Percentiles rank a stretch among this genome's conserved stretches.
Conservation (phyloP, 2,113 vertebrate species). For the Pimephales promelas region DNA sequence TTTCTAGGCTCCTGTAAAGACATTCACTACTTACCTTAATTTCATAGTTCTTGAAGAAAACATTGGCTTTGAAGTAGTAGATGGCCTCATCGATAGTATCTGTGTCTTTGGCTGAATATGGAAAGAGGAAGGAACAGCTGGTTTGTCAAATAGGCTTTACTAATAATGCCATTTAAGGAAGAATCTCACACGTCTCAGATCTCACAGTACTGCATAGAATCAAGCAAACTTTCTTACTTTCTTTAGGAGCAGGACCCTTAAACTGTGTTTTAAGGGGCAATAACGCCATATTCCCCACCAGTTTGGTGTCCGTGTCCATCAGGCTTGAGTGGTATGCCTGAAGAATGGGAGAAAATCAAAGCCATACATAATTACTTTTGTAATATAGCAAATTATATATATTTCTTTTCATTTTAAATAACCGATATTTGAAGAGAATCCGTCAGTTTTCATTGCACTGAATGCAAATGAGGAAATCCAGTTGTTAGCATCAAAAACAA, state of each 20-base stretch:
- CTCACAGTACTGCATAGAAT: neutral
- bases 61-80: slow-evolving; percentile 98
- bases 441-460: neutral
- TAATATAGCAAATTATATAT: neutral
- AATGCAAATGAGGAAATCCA: neutral
- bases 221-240: slow-evolving; percentile 80
- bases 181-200: neutral
- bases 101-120: slow-evolving; percentile 84
- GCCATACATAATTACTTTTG: neutral
- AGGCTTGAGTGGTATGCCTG: slow-evolving; percentile 96
- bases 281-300: slow-evolving; percentile 95
- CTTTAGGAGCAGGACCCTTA: slow-evolving; percentile 93
- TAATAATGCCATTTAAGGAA: slow-evolving; percentile 60
- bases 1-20: neutral
- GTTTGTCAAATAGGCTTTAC: neutral
- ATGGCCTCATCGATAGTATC: slow-evolving; percentile 98
- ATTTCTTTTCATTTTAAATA: too few species aligned
- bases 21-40: slow-evolving; percentile 85
- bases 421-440: neutral
- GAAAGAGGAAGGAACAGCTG: slow-evolving; percentile 19
- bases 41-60: slow-evolving; percentile 99
- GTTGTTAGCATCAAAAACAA: neutral
- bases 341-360: neutral
- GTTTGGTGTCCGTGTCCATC: slow-evolving; percentile 86
- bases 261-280: slow-evolving; percentile 94